phyloP scores from a whole-genome alignment of 1,140 invertebrate species.

The Rhynchophorus ferrugineus region DNA sequence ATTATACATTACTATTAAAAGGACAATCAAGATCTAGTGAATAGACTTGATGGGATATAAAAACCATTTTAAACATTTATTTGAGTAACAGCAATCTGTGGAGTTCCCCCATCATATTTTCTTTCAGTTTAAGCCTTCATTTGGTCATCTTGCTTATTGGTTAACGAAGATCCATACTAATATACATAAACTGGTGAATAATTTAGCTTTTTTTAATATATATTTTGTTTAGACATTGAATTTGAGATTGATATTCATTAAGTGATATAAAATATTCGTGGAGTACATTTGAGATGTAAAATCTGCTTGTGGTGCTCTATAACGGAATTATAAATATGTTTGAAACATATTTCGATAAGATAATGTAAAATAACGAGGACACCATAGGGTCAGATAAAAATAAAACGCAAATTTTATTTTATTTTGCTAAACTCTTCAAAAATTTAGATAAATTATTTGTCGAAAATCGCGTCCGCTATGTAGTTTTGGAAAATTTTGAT shows the following conservation, averaged over 20 bases:
- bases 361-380: slow-evolving; percentile 6
- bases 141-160: too few relatives aligned
- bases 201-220: slow-evolving; percentile 6
- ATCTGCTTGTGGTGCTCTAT: neutral
- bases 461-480: neutral
- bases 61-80: too few relatives aligned
- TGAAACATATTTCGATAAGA: slow-evolving; percentile 3
- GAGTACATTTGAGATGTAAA: too few relatives aligned
- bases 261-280: neutral
- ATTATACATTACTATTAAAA: too few relatives aligned
- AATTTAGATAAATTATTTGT: neutral
- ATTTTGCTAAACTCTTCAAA: neutral
- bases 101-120: too few relatives aligned
- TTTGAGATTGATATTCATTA: neutral
- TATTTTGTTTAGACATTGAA: neutral
- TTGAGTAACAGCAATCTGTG: too few relatives aligned
- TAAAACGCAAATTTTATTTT: slow-evolving; percentile 9
- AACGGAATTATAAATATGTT: too few relatives aligned
- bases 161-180: too few relatives aligned
- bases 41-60: too few relatives aligned
- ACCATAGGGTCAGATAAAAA: slow-evolving; percentile 7
- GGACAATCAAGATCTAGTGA: too few relatives aligned
- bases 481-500: neutral
- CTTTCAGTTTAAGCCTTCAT: too few relatives aligned
- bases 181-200: too few relatives aligned